Conservation (phyloP, 1,140 invertebrate genomes). For the Aphelinus atriplicis region DNA sequence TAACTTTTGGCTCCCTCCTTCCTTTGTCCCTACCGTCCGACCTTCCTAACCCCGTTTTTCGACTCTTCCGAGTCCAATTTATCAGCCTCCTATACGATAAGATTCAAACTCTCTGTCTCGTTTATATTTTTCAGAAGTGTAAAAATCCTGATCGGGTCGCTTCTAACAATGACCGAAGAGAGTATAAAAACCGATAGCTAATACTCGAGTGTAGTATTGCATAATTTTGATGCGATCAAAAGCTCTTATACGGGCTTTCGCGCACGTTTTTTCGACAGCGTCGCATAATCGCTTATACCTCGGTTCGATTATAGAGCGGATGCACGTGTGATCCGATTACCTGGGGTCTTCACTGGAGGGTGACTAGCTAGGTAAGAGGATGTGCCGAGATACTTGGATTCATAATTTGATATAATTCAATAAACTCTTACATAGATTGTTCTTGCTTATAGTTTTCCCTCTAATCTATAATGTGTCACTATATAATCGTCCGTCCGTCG, state of each 20-base stretch:
- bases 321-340: slow-evolving; percentile 17
- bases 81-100: too few relatives aligned
- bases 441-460: too few relatives aligned
- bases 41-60: too few relatives aligned
- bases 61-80: too few relatives aligned
- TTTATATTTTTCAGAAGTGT: too few relatives aligned
- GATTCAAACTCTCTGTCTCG: too few relatives aligned
- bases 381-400: background rate
- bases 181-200: background rate
- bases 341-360: background rate
- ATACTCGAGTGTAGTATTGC: too few relatives aligned
- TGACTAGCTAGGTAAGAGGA: background rate
- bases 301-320: background rate
- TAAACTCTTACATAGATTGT: background rate
- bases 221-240: background rate
- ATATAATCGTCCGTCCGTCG: too few relatives aligned
- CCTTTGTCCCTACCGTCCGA: too few relatives aligned
- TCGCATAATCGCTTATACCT: background rate
- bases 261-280: background rate
- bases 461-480: too few relatives aligned
- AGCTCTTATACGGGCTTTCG: background rate
- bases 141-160: too few relatives aligned
- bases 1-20: too few relatives aligned
- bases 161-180: background rate
- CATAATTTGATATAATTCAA: slow-evolving; percentile 14